Base-by-base conservation (phyloP, 2,797 vertebrate species). In the Gallirallus australis region DNA sequence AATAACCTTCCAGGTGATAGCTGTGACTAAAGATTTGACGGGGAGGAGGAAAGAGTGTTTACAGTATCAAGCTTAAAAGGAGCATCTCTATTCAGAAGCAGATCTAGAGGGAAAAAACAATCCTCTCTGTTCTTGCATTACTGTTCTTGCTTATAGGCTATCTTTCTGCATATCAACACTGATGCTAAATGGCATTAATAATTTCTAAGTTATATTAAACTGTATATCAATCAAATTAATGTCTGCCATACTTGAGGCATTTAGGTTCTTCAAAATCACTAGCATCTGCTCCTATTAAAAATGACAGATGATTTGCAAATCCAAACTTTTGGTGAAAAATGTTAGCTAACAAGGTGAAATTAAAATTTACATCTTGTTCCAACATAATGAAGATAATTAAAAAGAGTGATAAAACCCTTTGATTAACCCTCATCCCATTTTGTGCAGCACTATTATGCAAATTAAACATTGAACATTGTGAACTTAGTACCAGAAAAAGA, bases 301-400 rank as follows among this genome's bases (percentile, higher is more conserved):
- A 96, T 97, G 97, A 98, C 98, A 98, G 97, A 97, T 97, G 97
- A 98, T 97, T 96, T 97, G 94, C 93, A 94, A 96, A 97, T 89
- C 94, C 94, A 94, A 97, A 98, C 95, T 98, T 97, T 98, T 97
- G 96, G 97, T 96, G 94, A 95, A 98, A 98, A 97, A 97, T 42
- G 3, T 95, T 96, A 97, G 95, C 97, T 98, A 98, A 98, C 97
- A 98, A 98, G 97, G 97, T 98, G 95, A 96, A 98, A 98, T 98
- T 97, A 98, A 98, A 98, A 98, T 98, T 98, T 98, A 98, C 97
- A 96, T 98, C 97, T 98, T 98, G 95, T 95, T 98, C 93, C 39
- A 72, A 82, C 90, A 97, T 97, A 97, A 97, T 97, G 97, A 97
- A 98, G 97, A 97, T 96, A 97, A 97, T 98, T 98, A 96, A 97